Conservation (phyloP, 2,888 invertebrate species). For the Drosophila mettleri region DNA sequence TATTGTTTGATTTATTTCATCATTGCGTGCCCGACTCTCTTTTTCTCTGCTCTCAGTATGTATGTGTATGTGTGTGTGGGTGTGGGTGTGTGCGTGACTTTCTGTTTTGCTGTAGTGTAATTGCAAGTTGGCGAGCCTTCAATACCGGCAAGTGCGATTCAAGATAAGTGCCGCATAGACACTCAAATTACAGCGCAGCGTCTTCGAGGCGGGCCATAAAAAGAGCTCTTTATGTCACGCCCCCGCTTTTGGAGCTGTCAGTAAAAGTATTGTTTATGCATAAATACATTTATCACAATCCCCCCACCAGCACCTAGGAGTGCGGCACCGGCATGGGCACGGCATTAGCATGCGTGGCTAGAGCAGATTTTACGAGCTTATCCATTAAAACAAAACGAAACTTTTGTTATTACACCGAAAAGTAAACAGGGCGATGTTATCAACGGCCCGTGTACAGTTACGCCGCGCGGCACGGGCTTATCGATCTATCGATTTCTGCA, state of each 20-base stretch:
- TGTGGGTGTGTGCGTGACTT: conserved; percentile 54
- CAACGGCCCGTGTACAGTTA: conserved; percentile 33
- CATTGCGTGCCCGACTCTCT: conserved; percentile 66
- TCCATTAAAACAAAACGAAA: conserved; percentile 53
- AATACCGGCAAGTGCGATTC: conserved; percentile 49
- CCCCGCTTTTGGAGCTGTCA: conserved; percentile 39
- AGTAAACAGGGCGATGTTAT: conserved; percentile 45
- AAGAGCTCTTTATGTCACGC: conserved; percentile 65
- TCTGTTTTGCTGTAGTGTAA: conserved; percentile 57
- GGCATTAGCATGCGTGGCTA: conserved; percentile 36
- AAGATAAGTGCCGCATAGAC: conserved; percentile 67
- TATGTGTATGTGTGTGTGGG: conserved; percentile 18
- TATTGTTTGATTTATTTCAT: conserved; percentile 77
- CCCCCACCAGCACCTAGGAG: background rate
- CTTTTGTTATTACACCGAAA: conserved; percentile 68
- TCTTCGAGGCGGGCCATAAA: conserved; percentile 55
- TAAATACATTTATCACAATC: conserved; percentile 16
- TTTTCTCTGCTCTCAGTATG: conserved; percentile 4
- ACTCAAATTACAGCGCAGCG: conserved; percentile 70
- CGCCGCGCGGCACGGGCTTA: conserved; percentile 4
- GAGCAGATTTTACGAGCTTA: conserved; percentile 55
- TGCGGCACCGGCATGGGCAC: background rate
- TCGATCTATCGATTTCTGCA: conserved; percentile 10
- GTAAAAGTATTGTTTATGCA: conserved; percentile 17
- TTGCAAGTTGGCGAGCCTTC: conserved; percentile 66